Base-by-base conservation (phyloP, 1,140 invertebrate species). In the Drosophila lini region DNA sequence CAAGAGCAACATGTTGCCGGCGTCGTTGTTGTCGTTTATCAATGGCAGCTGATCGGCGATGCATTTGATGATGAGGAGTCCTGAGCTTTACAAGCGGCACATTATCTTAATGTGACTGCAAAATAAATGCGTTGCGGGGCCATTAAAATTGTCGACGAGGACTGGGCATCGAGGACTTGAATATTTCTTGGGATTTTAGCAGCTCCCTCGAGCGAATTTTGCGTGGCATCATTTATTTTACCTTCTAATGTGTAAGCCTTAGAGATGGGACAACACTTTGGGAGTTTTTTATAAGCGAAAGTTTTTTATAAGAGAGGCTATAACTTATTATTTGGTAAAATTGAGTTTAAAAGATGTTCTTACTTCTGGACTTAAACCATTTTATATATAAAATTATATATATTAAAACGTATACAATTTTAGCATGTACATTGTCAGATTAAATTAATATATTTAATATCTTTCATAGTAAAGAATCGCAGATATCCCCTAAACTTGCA, bases 71-170 rank as follows among this genome's bases (percentile, higher is more conserved):
- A 81, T 71, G 80, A 64, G 77, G 52, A 65, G 68, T 70, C 74
- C 32, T 67, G 63, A 81, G 81, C 80, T 81, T 80, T 71, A 88
- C 83, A 78, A 78, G 80, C 77, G 56, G 64, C 80, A 81, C 74
- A 84, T 89, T 89, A 89, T 89, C 85, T 89, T 89, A 90, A 89
- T 89, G 84, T 89, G 84, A 89, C 81, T 78, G 81, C 85, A 75
- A 76, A 89, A 90, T 84, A 77, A 81, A 84, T 81, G 84, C 59
- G 80, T 56, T 78, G 58, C 65, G 59, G 34, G 50, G 57, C 74
- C 74, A 78, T 69, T 71, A 78, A 78, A 71, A 73, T 58, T 59
- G 69, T 48, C 69, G 41, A 48, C 36, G 41, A 36, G 31, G 50
- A 41, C 58, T 19, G 47, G 47, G 15, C 58, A 62, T 68, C 36